A percentile compares a stretch with the other conserved stretches of the same genome.
Evolutionary conservation across 1,140 invertebrate species (phyloP).

Genomic region (Gryllus bimaculatus): DNA sequence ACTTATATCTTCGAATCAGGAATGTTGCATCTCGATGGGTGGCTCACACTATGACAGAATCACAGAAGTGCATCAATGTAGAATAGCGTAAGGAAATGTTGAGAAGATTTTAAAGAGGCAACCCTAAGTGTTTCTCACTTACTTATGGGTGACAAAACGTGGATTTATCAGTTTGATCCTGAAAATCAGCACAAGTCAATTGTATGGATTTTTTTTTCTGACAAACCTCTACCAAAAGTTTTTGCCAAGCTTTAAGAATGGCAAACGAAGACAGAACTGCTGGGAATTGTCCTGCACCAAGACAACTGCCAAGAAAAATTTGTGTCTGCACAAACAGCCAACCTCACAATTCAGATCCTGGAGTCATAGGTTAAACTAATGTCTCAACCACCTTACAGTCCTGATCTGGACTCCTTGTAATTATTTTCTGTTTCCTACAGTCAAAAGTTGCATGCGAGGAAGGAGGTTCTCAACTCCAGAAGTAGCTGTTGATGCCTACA

Average conservation of each 20-base stretch:
- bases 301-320: too few species aligned
- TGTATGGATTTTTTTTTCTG: not conserved
- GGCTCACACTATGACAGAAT: constrained; percentile 16
- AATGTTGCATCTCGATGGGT: constrained; percentile 19
- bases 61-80: constrained; percentile 15
- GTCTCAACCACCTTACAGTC: not conserved
- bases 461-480: constrained; percentile 9
- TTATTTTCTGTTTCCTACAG: too few species aligned
- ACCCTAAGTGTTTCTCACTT: constrained; percentile 25
- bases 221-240: constrained; percentile 11
- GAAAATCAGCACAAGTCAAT: constrained; percentile 26
- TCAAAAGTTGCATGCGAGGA: constrained; percentile 8
- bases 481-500: not conserved
- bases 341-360: constrained; percentile 9
- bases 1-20: constrained; percentile 1
- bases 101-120: constrained; percentile 22
- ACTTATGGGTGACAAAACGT: constrained; percentile 24
- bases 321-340: not conserved
- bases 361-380: constrained; percentile 10
- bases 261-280: constrained; percentile 6
- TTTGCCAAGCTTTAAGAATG: too few species aligned
- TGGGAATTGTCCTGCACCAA: not conserved
- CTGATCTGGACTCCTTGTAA: constrained; percentile 6
- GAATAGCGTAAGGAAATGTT: constrained; percentile 25
- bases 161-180: constrained; percentile 28